Evolutionary conservation across 2,888 invertebrate genomes (phyloP), one percentile per base, ranked within the genome.

Genomic region (Hecatera dysodea): DNA sequence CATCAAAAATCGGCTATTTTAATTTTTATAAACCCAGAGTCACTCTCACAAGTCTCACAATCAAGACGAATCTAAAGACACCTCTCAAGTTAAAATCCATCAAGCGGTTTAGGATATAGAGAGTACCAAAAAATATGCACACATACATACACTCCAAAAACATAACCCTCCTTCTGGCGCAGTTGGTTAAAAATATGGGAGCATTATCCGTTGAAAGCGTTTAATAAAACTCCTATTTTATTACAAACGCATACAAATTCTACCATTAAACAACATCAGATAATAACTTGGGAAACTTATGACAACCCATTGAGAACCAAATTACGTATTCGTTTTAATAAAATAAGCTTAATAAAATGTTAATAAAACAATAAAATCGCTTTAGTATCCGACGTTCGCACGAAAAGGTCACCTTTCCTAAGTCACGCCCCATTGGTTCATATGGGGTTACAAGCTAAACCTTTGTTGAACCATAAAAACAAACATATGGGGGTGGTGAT

Each of bases 401-500:
- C 61, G 55, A 64, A 72, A 83, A 84, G 82, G 75, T 83, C 78
- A 82, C 80, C 71, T 63, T 62, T n/a, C 24, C 36, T 55, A 17
- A 48, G 80, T 73, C 72, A 76, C 72, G 42, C 80, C 68, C 73
- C 75, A 82, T 80, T 44, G 67, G 67, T 42, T 71, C 67, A 48
- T 60, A 72, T 70, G 72, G 72, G 70, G 76, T 69, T 76, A 71
- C 50, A 70, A 79, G 60, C 72, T 17, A n/a, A n/a, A n/a, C n/a
- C n/a, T n/a, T n/a, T n/a, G n/a, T n/a, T n/a, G n/a, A 42, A 27
- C 44, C 60, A 71, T 72, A 74, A 73, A 76, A 73, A 72, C 60
- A 70, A 69, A 82, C 66, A 68, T 33, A 70, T 39, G 65, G 44
- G 76, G 67, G 71, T 61, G 61, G 33, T 29, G 48, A 65, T 63